A percentile compares a stretch with the other conserved stretches of the same genome.
These are phyloP conservation scores for Pipistrellus pygmaeus DNA, from an alignment of 2,797 vertebrate genomes.

Conservation along the genomic window DNA sequence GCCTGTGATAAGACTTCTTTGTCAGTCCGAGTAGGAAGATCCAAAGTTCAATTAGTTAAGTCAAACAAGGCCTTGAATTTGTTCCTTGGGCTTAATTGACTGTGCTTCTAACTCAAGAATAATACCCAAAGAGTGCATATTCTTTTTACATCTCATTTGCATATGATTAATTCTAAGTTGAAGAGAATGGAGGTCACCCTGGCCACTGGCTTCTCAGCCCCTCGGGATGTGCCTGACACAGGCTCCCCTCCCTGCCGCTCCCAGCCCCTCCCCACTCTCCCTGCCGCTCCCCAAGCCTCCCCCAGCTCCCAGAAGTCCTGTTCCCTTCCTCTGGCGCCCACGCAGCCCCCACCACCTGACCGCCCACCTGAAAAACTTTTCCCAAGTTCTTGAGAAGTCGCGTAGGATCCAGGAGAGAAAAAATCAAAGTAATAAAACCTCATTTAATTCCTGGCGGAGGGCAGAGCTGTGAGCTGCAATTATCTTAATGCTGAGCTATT, in stretches of 20 bases:
- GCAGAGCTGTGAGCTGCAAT: slow-evolving; percentile 83
- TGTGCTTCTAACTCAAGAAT: slow-evolving; percentile 77
- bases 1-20: not conserved
- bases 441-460: slow-evolving; percentile 86
- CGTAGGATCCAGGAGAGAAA: slow-evolving; percentile 84
- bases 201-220: slow-evolving; percentile 5
- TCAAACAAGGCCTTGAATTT: slow-evolving; percentile 75
- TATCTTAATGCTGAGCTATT: slow-evolving; percentile 88
- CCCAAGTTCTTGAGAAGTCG: slow-evolving; percentile 82
- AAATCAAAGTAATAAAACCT: slow-evolving; percentile 87
- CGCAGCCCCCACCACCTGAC: slow-evolving; percentile 70
- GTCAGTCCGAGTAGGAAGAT: slow-evolving; percentile 39
- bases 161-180: slow-evolving; percentile 78
- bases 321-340: slow-evolving; percentile 65
- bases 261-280: not conserved
- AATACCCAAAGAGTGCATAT: slow-evolving; percentile 76
- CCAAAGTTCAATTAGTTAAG: slow-evolving; percentile 55
- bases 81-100: slow-evolving; percentile 68
- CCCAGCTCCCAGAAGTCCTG: slow-evolving; percentile 36
- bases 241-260: not conserved
- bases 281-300: not conserved
- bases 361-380: slow-evolving; percentile 83
- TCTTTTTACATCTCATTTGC: slow-evolving; percentile 82
- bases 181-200: slow-evolving; percentile 61
- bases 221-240: not conserved